Base-by-base conservation (phyloP, 2,888 invertebrate species). In the Ochropacha duplaris region DNA sequence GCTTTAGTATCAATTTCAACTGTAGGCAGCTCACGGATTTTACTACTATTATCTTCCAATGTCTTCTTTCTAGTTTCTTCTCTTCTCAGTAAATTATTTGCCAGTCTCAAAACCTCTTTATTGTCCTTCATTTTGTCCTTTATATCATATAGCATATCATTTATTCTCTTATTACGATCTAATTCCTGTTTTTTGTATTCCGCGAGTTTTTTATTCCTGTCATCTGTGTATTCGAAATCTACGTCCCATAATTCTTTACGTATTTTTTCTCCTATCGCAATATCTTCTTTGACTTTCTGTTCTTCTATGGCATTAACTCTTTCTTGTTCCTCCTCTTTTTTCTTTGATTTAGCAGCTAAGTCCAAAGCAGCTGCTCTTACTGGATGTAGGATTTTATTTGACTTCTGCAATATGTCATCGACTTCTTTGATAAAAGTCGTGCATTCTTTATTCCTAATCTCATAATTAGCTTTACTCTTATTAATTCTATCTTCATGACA, bases 91-190 rank as follows among this genome's bases (percentile, higher is more conserved):
- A 92, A 72, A 65, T 79, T 91, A 68, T 92, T 85, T 8, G 92
- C 90, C 5, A 90, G 65, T 57, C 81, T 74, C 39, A 88, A 68
- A 4, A 92, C 90, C 56, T 92, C 91, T 68, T 88, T 82, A 61
- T 91, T 92, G 64, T 88, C 89, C 58, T 88, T 91, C 90, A 91
- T 90, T 61, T 88, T 90, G 56, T 85, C 88, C 72, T 92, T 90
- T 34, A 92, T 92, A 56, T 87, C 83, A 52, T 71, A 71, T n/a
- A 92, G 81, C 19, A 92, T 81, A 57, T 72, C 72, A 57, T 88
- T 80, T 31, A 92, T 90, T 36, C 84, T 81, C 54, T 86, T 79
- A 57, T 80, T 87, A 54, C 88, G 69, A 54, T 86, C 83, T 22
- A 72, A 49, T 66, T 88, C 84, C 60, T 79, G 78, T 50, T 81